These are phyloP conservation scores for Ophiothrix spiculata DNA, from an alignment of 35 echinoderm and acorn worm genomes.

Conservation along the genomic window DNA sequence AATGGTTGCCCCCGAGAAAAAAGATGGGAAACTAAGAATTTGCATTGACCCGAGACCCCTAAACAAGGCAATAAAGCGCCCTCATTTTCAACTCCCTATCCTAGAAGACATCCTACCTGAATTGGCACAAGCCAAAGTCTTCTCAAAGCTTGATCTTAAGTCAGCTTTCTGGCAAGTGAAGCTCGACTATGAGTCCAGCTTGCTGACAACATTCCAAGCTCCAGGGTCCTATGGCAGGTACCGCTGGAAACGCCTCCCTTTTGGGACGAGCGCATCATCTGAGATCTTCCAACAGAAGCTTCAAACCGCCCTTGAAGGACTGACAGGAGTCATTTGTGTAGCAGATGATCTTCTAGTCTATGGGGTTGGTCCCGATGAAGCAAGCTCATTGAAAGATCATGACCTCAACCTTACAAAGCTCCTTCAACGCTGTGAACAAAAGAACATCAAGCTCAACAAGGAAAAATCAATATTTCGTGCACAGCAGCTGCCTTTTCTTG, in stretches of 20 bases:
- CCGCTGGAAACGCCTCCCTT: conserved; percentile 48
- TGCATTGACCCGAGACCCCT: conserved; percentile 64
- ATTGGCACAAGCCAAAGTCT: conserved; percentile 58
- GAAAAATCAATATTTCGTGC: conserved; percentile 40
- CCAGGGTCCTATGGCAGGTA: conserved; percentile 58
- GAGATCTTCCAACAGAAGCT: conserved; percentile 57
- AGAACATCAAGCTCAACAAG: conserved; percentile 54
- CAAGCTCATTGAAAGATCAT: conserved; percentile 9
- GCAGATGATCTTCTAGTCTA: conserved; percentile 51
- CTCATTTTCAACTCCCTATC: conserved; percentile 35
- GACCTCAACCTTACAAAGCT: conserved; percentile 45
- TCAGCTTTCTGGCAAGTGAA: conserved; percentile 69
- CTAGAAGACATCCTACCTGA: conserved; percentile 61
- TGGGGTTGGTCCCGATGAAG: not conserved
- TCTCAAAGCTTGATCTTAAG: conserved; percentile 51
- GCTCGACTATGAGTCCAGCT: conserved; percentile 49
- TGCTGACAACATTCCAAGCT: conserved; percentile 44
- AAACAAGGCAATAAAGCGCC: conserved; percentile 41
- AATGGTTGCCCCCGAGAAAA: conserved; percentile 40
- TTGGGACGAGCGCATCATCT: conserved; percentile 34
- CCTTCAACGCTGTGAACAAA: conserved; percentile 44
- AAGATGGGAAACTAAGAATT: conserved; percentile 45
- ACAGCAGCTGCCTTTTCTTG: conserved; percentile 35
- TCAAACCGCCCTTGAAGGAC: conserved; percentile 31
- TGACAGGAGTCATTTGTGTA: conserved; percentile 27